phyloP scores from a whole-genome alignment of 1,140 invertebrate species.

The Heliothis subflexa region DNA sequence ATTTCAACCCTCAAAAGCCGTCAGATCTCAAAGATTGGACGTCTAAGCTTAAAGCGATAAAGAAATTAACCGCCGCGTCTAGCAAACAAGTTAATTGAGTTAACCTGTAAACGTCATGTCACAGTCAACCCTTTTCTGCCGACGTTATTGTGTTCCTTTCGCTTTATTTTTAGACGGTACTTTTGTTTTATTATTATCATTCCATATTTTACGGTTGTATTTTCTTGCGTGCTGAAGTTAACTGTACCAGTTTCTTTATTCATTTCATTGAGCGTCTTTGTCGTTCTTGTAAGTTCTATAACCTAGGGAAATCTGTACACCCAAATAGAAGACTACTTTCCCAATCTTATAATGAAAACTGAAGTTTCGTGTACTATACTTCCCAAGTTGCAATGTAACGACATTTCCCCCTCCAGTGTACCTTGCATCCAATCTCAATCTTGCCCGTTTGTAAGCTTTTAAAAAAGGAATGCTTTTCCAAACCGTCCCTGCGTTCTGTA shows the following conservation, averaged over 20 bases:
- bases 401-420: not conserved
- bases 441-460: not conserved
- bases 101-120: conserved; percentile 74
- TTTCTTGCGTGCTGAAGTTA: not conserved
- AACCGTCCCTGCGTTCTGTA: conserved; percentile 17
- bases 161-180: conserved; percentile 5
- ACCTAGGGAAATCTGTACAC: too few species aligned
- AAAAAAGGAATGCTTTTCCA: conserved; percentile 10
- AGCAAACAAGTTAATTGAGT: conserved; percentile 69
- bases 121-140: conserved; percentile 62
- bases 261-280: too few species aligned
- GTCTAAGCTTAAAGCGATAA: conserved; percentile 40
- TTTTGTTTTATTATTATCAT: conserved; percentile 1
- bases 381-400: not conserved
- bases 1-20: conserved; percentile 33
- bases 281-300: too few species aligned
- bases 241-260: not conserved
- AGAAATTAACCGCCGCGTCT: conserved; percentile 56
- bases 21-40: conserved; percentile 44
- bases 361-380: not conserved
- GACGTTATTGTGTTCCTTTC: conserved; percentile 37
- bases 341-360: not conserved
- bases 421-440: conserved; percentile 7
- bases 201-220: conserved; percentile 3
- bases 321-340: too few species aligned